These are phyloP conservation scores for Hyles vespertilio DNA, from an alignment of 1,140 invertebrate genomes.

Conservation along the genomic window DNA sequence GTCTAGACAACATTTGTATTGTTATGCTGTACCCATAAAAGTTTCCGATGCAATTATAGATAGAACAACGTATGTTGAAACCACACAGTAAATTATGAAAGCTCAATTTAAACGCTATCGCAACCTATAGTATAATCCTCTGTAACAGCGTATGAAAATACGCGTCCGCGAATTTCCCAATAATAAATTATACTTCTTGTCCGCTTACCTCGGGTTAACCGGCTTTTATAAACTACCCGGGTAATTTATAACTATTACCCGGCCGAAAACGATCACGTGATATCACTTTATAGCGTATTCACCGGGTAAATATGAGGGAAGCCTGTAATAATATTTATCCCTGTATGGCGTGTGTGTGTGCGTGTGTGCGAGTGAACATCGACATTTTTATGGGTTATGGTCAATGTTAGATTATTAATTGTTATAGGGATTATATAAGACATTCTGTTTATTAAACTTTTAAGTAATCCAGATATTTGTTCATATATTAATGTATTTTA, in stretches of 20 bases:
- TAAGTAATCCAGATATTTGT: too few species aligned
- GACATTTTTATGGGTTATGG: conserved; percentile 1
- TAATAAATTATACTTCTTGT: conserved; percentile 73
- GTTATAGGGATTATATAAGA: too few species aligned
- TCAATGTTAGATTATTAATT: background rate
- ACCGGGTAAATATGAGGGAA: conserved; percentile 64
- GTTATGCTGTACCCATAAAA: too few species aligned
- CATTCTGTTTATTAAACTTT: too few species aligned
- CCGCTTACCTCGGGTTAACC: conserved; percentile 74
- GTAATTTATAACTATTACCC: conserved; percentile 75
- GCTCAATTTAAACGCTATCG: conserved; percentile 5
- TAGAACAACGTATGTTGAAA: background rate
- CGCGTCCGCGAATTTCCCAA: conserved; percentile 65
- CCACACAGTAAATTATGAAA: conserved; percentile 10
- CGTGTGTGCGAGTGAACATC: background rate
- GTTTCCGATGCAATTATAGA: too few species aligned
- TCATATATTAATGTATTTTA: too few species aligned
- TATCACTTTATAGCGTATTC: conserved; percentile 74
- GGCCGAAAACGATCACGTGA: conserved; percentile 71
- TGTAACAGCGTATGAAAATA: conserved; percentile 52
- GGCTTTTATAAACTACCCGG: conserved; percentile 73
- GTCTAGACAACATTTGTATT: too few species aligned
- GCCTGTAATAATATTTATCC: conserved; percentile 34
- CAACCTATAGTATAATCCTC: conserved; percentile 7
- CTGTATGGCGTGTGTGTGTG: too few species aligned